phyloP scores from a whole-genome alignment of 2,797 vertebrate genomes.

The Steatocranus sp. region DNA sequence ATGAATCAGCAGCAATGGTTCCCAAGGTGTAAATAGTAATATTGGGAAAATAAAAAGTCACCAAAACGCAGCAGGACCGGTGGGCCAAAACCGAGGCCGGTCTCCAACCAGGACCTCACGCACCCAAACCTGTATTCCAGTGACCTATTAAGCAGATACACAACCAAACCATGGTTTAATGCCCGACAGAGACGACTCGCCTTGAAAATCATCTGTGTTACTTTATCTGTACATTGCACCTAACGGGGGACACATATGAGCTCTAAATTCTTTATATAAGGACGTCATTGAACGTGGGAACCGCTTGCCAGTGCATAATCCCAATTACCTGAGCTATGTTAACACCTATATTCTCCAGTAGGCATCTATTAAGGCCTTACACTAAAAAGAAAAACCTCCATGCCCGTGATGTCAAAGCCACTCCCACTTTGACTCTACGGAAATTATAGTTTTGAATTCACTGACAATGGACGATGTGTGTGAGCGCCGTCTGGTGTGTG shows the following conservation, averaged over 20 bases:
- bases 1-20: constrained; percentile 30
- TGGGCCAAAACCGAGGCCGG: neutral
- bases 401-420: neutral
- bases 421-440: neutral
- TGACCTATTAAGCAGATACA: constrained; percentile 30
- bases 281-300: constrained; percentile 43
- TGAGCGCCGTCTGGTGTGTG: neutral
- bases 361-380: constrained; percentile 41
- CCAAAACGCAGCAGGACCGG: constrained; percentile 16
- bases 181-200: constrained; percentile 37
- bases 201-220: constrained; percentile 9
- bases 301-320: constrained; percentile 43
- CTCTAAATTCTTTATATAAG: neutral
- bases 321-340: constrained; percentile 66
- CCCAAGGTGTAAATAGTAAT: neutral
- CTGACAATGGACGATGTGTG: neutral
- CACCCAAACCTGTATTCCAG: constrained; percentile 8
- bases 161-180: constrained; percentile 48
- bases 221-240: constrained; percentile 34
- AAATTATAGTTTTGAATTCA: neutral
- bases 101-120: neutral
- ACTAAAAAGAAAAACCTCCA: constrained; percentile 18
- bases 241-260: neutral
- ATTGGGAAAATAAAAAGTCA: neutral
- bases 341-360: constrained; percentile 37